Evolutionary conservation across 2,113 vertebrate species (phyloP).

Genomic region (Scomber colias): DNA sequence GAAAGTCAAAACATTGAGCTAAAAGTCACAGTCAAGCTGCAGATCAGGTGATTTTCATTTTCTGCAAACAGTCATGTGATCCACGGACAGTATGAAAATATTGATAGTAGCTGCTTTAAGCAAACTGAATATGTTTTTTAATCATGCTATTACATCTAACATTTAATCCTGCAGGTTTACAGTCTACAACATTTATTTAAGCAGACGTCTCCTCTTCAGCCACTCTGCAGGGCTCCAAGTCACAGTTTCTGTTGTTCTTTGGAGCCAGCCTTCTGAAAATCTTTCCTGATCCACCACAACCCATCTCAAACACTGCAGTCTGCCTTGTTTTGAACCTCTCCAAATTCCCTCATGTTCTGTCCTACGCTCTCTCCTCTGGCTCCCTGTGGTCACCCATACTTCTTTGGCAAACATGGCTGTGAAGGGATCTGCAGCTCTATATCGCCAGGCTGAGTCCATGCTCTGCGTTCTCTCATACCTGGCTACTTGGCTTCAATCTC

Average conservation of each 20-base stretch:
- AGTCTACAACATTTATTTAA: slow-evolving; percentile 22
- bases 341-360: slow-evolving; percentile 42
- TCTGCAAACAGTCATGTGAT: too few species aligned
- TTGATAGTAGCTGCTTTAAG: too few species aligned
- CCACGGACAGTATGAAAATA: too few species aligned
- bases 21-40: too few species aligned
- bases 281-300: slow-evolving; percentile 10
- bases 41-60: too few species aligned
- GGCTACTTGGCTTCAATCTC: slow-evolving; percentile 34
- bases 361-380: slow-evolving; percentile 22
- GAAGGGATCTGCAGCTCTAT: slow-evolving; percentile 39
- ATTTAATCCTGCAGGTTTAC: slow-evolving; percentile 37
- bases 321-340: slow-evolving; percentile 21
- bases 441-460: slow-evolving; percentile 31
- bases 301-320: slow-evolving; percentile 22
- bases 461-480: slow-evolving; percentile 24
- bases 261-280: slow-evolving; percentile 19
- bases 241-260: slow-evolving; percentile 3
- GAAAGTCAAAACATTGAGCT: too few species aligned
- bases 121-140: too few species aligned
- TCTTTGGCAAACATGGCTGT: slow-evolving; percentile 35
- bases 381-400: slow-evolving; percentile 23
- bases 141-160: not conserved
- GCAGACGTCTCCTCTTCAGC: slow-evolving; percentile 34
- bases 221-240: slow-evolving; percentile 16